Evolutionary conservation across 2,113 vertebrate species (phyloP), one percentile per base, ranked within the genome.

Genomic region (Corvus hawaiiensis): DNA sequence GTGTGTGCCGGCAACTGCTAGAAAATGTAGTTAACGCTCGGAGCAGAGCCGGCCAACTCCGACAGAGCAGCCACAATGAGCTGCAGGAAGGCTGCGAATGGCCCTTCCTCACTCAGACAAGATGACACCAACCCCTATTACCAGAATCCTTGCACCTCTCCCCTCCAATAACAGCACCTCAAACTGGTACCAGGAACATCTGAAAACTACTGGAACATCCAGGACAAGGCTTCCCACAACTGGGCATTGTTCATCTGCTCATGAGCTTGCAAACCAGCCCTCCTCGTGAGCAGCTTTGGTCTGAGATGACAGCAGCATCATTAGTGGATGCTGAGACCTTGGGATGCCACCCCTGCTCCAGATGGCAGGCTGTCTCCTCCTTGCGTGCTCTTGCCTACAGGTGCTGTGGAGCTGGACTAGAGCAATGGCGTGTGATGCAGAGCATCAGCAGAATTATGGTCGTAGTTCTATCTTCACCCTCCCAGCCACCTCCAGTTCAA

Each of bases 21-120:
- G 91, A 95, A 96, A 95, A 97, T 74, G 67, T 89, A 96, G 95
- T 95, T 93, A 96, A 90, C 16, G 37, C 86, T 61, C 21, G 8
- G 69, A 80, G 80, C 16, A 17, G 78, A 58, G 82, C 61, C 1
- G 11, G 37, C 24, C 49, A 26, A 4, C 44, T 49, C 46, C 10
- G 10, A 41, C 43, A 62, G 27, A 7, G 13, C 37, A 6, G 15
- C 28, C 52, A n/a, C n/a, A 4, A 41, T 4, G 43, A 71, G 52
- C 52, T 84, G 89, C 20, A 17, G 76, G 46, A 74, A 28, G 68
- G 11, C 54, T 52, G 44, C 1, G 13, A 23, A 63, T 5, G 26
- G 67, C 62, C 62, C 51, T 27, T 56, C 51, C 62, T 79, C 8
- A 2, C 44, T 77, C 39, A 51, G 46, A 71, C 69, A 51, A 39